These are phyloP conservation scores for Pogona vitticeps DNA, from an alignment of 2,113 vertebrate genomes.

Conservation along the genomic window DNA sequence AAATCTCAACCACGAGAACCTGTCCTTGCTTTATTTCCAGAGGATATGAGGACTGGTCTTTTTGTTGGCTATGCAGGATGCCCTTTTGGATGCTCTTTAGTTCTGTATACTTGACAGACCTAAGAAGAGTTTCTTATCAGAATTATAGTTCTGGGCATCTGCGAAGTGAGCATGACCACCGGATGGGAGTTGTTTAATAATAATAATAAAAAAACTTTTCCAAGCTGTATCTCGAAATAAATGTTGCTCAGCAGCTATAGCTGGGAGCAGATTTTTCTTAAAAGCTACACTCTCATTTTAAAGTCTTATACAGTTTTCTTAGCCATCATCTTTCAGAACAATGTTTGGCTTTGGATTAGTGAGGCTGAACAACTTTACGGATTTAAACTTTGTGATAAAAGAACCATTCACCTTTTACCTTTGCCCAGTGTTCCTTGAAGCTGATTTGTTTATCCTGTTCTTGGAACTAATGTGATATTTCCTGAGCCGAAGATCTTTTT, in stretches of 20 bases:
- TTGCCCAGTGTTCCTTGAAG: not conserved
- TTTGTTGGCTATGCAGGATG: no score
- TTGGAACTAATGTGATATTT: constrained; percentile 9
- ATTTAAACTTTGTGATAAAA: not conserved
- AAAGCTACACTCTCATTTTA: not conserved
- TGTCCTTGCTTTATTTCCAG: not conserved
- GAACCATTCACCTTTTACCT: not conserved
- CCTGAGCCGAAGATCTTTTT: not conserved
- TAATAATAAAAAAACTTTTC: not conserved
- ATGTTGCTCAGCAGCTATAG: not conserved
- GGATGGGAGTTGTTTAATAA: no score
- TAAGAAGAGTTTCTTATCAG: no score
- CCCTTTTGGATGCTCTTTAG: not conserved
- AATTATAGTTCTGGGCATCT: no score
- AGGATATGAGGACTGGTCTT: not conserved
- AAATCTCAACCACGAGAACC: no score
- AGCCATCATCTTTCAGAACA: not conserved
- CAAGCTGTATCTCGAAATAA: not conserved
- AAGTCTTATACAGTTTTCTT: not conserved
- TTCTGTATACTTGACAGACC: not conserved
- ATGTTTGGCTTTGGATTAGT: not conserved
- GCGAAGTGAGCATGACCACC: no score
- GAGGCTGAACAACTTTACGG: not conserved
- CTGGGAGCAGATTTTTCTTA: not conserved
- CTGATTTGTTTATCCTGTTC: constrained; percentile 12